phyloP scores from a whole-genome alignment of 2,888 invertebrate genomes.

The Cremastobaeus sp. region DNA sequence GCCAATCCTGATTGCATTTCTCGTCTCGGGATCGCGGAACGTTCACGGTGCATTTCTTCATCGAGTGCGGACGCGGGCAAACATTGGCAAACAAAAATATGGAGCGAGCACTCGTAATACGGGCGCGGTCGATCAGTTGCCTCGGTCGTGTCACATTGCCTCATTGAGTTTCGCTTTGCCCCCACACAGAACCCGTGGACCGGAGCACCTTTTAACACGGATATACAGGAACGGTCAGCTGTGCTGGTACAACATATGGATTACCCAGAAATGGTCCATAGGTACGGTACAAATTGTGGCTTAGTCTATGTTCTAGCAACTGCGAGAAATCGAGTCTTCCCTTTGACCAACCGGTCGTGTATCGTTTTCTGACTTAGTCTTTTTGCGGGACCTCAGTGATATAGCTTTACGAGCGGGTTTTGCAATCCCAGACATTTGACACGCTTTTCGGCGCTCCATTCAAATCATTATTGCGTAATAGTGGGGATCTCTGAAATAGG shows the following conservation, averaged over 20 bases:
- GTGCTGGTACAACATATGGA: slow-evolving; percentile 44
- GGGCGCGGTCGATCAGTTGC: slow-evolving; percentile 60
- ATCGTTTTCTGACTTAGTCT: too few relatives aligned
- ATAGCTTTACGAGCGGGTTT: too few relatives aligned
- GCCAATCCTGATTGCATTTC: slow-evolving; percentile 18
- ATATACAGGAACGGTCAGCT: slow-evolving; percentile 34
- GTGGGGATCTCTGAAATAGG: too few relatives aligned
- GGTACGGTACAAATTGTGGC: slow-evolving; percentile 31
- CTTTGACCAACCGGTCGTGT: too few relatives aligned
- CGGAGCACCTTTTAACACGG: slow-evolving; percentile 44
- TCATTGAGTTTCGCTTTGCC: slow-evolving; percentile 51
- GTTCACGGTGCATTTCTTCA: neutral
- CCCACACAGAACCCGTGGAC: slow-evolving; percentile 52
- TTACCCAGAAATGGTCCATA: slow-evolving; percentile 42
- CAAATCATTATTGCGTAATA: too few relatives aligned
- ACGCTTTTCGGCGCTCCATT: too few relatives aligned
- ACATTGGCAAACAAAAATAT: slow-evolving; percentile 35
- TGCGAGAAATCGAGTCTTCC: too few relatives aligned
- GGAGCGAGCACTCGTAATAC: slow-evolving; percentile 47
- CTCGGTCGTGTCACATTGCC: slow-evolving; percentile 53
- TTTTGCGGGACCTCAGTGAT: too few relatives aligned
- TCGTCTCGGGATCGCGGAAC: neutral
- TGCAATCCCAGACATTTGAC: too few relatives aligned
- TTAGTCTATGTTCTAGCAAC: slow-evolving; percentile 1
- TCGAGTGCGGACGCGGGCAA: neutral